Conservation (phyloP, 37 sponge, comb jelly and placozoan genomes). For the Axinella damicornis region DNA sequence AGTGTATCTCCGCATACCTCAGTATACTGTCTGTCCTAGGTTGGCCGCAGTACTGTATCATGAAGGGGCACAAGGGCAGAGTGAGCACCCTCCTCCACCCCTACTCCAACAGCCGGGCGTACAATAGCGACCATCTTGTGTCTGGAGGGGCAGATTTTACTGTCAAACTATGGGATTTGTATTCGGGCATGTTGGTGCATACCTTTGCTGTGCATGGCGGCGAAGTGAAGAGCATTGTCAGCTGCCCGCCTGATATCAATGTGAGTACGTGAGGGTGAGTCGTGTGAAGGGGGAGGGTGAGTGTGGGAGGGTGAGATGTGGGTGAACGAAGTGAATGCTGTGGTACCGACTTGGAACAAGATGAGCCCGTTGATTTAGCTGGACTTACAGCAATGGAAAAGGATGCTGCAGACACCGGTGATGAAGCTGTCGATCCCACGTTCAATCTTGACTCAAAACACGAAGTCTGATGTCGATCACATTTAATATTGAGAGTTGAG, state of each 20-base stretch:
- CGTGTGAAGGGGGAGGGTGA: no score
- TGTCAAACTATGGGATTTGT: slow-evolving; percentile 92
- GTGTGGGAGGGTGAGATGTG: no score
- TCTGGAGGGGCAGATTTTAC: slow-evolving; percentile 94
- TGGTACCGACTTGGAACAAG: no score
- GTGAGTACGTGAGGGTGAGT: slow-evolving; percentile 39
- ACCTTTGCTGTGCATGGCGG: slow-evolving; percentile 89
- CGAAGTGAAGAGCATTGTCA: slow-evolving; percentile 62
- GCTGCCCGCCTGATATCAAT: slow-evolving; percentile 79
- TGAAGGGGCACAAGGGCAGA: slow-evolving; percentile 78
- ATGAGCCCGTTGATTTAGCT: no score
- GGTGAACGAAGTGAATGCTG: no score
- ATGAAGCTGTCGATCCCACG: no score
- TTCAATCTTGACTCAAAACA: no score
- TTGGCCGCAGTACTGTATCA: slow-evolving; percentile 83
- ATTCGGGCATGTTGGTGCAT: slow-evolving; percentile 71
- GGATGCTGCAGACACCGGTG: no score
- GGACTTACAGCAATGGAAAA: no score
- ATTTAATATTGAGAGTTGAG: no score
- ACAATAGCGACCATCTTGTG: slow-evolving; percentile 69
- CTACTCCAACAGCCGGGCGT: slow-evolving; percentile 58
- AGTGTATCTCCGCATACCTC: background rate
- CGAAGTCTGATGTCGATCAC: no score
- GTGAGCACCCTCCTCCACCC: slow-evolving; percentile 89
- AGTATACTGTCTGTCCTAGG: slow-evolving; percentile 17